Evolutionary conservation across 2,113 vertebrate species (phyloP).

Genomic region (Atlantisia rogersi): DNA sequence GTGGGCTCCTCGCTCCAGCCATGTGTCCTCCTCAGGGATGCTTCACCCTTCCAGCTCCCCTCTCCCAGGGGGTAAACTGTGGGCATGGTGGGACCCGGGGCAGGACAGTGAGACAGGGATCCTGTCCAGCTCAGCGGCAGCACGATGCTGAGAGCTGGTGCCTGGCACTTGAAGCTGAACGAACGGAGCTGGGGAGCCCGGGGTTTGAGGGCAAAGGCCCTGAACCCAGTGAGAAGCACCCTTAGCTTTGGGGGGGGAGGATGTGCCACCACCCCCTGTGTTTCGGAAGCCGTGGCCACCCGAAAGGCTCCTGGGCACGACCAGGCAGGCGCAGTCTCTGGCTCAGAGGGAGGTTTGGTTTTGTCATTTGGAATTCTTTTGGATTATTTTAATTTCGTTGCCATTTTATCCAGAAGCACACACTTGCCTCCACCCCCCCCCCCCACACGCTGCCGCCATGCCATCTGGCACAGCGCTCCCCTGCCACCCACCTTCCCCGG

Average conservation of each 20-base stretch:
- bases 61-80: background rate
- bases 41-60: background rate
- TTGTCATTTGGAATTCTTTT: too few species aligned
- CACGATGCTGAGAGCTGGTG: background rate
- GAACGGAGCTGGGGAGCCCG: fast-evolving
- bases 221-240: background rate
- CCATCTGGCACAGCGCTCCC: background rate
- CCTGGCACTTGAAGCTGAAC: fast-evolving
- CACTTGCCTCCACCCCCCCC: background rate
- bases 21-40: background rate
- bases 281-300: background rate
- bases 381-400: too few species aligned
- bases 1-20: background rate
- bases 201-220: too few species aligned
- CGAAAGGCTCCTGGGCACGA: background rate
- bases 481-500: background rate
- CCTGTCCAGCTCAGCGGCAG: background rate
- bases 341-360: background rate
- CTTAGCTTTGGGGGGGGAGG: too few species aligned
- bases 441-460: background rate
- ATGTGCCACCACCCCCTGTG: fast-evolving
- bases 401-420: background rate
- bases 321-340: fast-evolving
- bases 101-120: background rate
- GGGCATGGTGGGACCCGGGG: background rate